phyloP scores from a whole-genome alignment of 1,140 invertebrate species.

The Hydropsyche tenuis region DNA sequence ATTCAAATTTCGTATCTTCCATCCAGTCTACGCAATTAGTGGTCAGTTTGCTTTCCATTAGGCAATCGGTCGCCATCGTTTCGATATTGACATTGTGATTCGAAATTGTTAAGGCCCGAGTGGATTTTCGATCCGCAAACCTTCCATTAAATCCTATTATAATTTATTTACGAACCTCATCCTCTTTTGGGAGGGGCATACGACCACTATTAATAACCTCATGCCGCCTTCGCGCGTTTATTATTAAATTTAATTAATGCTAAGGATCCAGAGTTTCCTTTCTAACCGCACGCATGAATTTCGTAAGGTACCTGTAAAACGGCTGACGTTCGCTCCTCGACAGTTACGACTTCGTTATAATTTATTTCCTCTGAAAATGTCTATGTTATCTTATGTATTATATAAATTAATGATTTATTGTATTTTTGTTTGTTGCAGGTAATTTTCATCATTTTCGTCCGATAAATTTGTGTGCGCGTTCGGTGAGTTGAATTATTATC shows the following conservation, averaged over 20 bases:
- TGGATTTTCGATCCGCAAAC: slow-evolving; percentile 28
- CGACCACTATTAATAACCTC: slow-evolving; percentile 28
- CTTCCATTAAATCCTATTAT: slow-evolving; percentile 32
- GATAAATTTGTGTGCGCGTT: too few relatives aligned
- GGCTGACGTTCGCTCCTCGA: not conserved
- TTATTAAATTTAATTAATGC: slow-evolving; percentile 28
- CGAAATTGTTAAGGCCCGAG: slow-evolving; percentile 31
- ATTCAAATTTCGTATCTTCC: not conserved
- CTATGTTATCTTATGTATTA: not conserved
- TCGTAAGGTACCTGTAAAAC: not conserved
- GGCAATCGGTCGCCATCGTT: slow-evolving; percentile 37
- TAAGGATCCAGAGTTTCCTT: slow-evolving; percentile 9
- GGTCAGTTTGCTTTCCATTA: slow-evolving; percentile 3
- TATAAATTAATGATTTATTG: too few relatives aligned
- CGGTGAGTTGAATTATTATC: too few relatives aligned
- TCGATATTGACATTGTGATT: slow-evolving; percentile 48
- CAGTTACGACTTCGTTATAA: not conserved
- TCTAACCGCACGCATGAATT: not conserved
- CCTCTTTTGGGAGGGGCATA: not conserved
- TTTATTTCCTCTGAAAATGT: not conserved
- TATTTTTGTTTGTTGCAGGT: not conserved
- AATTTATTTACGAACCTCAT: slow-evolving; percentile 28
- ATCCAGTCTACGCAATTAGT: slow-evolving; percentile 25
- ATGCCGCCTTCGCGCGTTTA: not conserved
- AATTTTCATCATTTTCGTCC: too few relatives aligned